Conservation (phyloP, 2,113 vertebrate species). For the Desmodus rotundus region DNA sequence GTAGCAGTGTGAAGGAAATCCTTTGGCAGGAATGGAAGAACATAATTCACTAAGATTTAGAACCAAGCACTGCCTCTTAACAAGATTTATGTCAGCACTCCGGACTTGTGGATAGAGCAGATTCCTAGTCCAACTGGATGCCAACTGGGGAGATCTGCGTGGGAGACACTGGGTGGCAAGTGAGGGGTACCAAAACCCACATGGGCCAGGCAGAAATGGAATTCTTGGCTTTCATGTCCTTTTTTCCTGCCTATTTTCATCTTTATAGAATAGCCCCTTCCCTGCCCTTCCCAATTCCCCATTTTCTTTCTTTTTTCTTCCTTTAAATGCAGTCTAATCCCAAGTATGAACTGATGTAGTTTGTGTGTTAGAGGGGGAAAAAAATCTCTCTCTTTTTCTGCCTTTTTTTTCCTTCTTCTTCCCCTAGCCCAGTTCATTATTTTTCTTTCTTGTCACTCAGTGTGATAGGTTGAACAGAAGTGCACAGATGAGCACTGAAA, state of each 20-base stretch:
- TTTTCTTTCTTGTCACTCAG: slow-evolving; percentile 99
- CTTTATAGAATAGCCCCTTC: slow-evolving; percentile 76
- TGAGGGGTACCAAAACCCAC: slow-evolving; percentile 50
- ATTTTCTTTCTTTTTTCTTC: slow-evolving; percentile 74
- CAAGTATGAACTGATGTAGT: slow-evolving; percentile 87
- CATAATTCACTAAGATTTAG: slow-evolving; percentile 50
- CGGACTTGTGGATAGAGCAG: slow-evolving; percentile 61
- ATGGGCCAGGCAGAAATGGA: slow-evolving; percentile 64
- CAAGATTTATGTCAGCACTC: slow-evolving; percentile 71
- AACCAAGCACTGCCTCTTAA: slow-evolving; percentile 52
- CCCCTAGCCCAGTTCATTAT: slow-evolving; percentile 99
- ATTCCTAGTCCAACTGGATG: slow-evolving; percentile 65
- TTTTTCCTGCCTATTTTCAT: slow-evolving; percentile 79
- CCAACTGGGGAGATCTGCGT: slow-evolving; percentile 67
- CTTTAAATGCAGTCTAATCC: slow-evolving; percentile 88
- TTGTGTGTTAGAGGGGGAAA: slow-evolving; percentile 79
- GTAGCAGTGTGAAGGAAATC: neutral
- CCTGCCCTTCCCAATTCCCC: slow-evolving; percentile 73
- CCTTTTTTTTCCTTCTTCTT: slow-evolving; percentile 87
- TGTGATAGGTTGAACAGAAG: slow-evolving; percentile 99
- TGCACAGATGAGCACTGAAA: slow-evolving; percentile 99
- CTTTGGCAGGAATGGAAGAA: slow-evolving; percentile 42
- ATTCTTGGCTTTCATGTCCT: slow-evolving; percentile 69
- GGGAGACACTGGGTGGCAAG: slow-evolving; percentile 34
- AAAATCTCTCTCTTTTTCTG: slow-evolving; percentile 86